phyloP scores from a whole-genome alignment of 2,113 vertebrate species.

The Macheiramphus alcinus region DNA sequence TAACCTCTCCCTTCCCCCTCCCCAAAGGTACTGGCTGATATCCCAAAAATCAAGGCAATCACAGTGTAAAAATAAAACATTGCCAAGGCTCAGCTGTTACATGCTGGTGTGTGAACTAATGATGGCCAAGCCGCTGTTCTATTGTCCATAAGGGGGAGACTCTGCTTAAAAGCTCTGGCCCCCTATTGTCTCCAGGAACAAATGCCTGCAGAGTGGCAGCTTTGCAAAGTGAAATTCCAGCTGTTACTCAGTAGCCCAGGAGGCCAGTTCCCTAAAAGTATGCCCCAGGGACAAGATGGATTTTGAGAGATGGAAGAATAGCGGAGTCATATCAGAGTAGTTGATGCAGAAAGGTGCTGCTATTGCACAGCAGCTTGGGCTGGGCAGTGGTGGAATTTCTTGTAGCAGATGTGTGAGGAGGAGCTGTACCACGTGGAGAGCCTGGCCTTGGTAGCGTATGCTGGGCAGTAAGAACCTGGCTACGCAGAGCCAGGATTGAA shows the following conservation, averaged over 20 bases:
- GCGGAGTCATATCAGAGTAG: neutral
- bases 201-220: neutral
- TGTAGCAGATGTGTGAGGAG: neutral
- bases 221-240: conserved; percentile 8
- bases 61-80: neutral
- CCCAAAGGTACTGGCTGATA: neutral
- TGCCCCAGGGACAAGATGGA: neutral
- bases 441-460: neutral
- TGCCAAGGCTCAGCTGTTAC: neutral
- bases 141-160: neutral
- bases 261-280: neutral
- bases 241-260: neutral
- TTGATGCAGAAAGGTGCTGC: neutral
- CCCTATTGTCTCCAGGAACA: neutral
- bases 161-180: neutral
- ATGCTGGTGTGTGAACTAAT: neutral
- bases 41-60: neutral
- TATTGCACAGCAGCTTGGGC: neutral
- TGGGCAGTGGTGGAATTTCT: neutral
- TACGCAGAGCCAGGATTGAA: neutral
- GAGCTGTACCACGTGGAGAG: neutral
- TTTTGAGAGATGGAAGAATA: neutral
- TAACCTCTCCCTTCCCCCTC: neutral
- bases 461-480: neutral
- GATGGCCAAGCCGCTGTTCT: neutral